Evolutionary conservation across 1,140 invertebrate species (phyloP), one percentile per base, ranked within the genome.

Genomic region (Euborellia annulipes): DNA sequence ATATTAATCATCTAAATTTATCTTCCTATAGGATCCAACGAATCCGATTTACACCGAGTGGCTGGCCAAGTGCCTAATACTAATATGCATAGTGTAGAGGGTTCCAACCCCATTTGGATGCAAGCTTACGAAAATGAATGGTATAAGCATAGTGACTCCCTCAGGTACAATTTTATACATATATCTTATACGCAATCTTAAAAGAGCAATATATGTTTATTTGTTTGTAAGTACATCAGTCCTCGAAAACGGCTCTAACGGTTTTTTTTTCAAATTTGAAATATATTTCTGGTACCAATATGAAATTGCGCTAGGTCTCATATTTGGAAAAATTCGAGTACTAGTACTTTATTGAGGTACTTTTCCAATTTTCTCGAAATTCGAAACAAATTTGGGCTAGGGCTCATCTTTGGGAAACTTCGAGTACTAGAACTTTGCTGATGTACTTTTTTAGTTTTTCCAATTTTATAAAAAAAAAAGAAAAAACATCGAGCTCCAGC

Each of bases 41-140:
- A 86, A 54, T 83, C 80, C 1, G 79, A 83, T 56, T 75, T 84
- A 41, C 77, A 81, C 16, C 66, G 78, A 46, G 50, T 52, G 11
- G 76, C 50, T 44, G 21, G 77, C 23, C 66, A 82, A 51, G 86
- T 94, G 3, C 90, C 90, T 2, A 93, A 93, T 57, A 93, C 90
- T 2, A 94, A 93, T 62, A 88, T 89, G 58, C 89, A 93, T 60
- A 90, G 86, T 54, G 78, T 84, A 3, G 87, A 92, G 64, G 90
- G 89, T 23, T 90, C 85, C 7, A 94, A 94, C 69, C 89, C 90
- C 0, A 92, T 94, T 53, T 94, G 89, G 89, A 76, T 93, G 62
- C 84, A 88, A 55, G 84, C 86, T 6, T 92, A 91, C 57, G 86
- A 91, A 63, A 92, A 92, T 61, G 86, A 89, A 58, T 93, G 88